These are phyloP conservation scores for Epirrhoe tristata DNA, from an alignment of 2,888 invertebrate genomes.

Conservation along the genomic window DNA sequence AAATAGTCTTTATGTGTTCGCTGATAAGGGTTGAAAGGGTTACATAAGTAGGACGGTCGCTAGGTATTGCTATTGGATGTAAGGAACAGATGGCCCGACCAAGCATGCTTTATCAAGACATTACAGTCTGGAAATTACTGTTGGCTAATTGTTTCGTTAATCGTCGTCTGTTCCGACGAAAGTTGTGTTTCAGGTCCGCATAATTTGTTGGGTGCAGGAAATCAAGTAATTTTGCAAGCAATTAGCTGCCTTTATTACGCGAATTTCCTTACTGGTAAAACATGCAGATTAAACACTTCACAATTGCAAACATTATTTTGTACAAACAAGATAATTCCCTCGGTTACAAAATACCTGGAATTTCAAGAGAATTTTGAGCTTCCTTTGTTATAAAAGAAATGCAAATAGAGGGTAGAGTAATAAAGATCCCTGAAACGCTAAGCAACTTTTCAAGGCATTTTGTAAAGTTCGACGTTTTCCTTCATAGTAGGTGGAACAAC, in stretches of 20 bases:
- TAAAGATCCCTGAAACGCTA: conserved; percentile 55
- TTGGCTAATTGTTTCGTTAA: conserved; percentile 74
- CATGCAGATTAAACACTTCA: conserved; percentile 29
- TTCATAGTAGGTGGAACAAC: conserved; percentile 45
- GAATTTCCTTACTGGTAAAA: conserved; percentile 32
- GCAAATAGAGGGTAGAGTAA: conserved; percentile 54
- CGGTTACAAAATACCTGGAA: conserved; percentile 36
- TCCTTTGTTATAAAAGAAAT: conserved; percentile 50
- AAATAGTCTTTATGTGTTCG: conserved; percentile 46
- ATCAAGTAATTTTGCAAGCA: conserved; percentile 45
- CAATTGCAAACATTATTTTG: conserved; percentile 18
- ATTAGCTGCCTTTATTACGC: conserved; percentile 34
- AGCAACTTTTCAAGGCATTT: conserved; percentile 58
- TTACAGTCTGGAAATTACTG: conserved; percentile 67
- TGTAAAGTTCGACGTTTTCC: conserved; percentile 59
- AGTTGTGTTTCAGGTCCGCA: conserved; percentile 47
- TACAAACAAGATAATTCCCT: conserved; percentile 17
- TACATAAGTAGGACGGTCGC: conserved; percentile 18
- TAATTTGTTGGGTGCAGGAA: conserved; percentile 49
- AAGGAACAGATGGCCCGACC: conserved; percentile 78
- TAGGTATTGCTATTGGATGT: conserved; percentile 60
- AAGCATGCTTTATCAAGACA: conserved; percentile 66
- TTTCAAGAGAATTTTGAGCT: conserved; percentile 40
- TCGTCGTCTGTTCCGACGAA: conserved; percentile 48
- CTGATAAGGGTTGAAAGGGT: conserved; percentile 38